phyloP scores from a whole-genome alignment of 2,113 vertebrate species.

The Tauraco erythrolophus region DNA sequence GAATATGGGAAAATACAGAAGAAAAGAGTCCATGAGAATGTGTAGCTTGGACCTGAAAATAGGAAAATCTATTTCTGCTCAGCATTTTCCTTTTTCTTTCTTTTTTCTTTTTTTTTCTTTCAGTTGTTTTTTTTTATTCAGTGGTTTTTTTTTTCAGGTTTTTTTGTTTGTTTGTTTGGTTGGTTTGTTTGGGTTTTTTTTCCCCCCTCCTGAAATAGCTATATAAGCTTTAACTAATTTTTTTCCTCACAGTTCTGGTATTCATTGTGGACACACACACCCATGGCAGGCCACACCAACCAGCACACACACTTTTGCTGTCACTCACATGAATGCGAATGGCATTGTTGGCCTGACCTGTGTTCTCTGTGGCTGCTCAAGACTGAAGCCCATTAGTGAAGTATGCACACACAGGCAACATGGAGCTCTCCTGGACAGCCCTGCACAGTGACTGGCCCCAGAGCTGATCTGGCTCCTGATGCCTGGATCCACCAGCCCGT shows the following conservation, averaged over 20 bases:
- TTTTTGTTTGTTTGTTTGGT: no score
- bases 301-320: not conserved
- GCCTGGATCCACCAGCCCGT: not conserved
- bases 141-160: no score
- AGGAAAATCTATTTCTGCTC: not conserved
- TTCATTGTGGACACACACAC: not conserved
- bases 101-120: not conserved
- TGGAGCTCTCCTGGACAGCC: not conserved
- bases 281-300: no score
- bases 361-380: not conserved
- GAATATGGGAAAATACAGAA: not conserved
- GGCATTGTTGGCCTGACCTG: no score
- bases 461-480: not conserved
- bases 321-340: not conserved
- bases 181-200: no score
- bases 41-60: not conserved
- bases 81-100: not conserved
- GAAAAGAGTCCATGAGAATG: not conserved
- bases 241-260: not conserved
- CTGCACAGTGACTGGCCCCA: not conserved
- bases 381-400: not conserved
- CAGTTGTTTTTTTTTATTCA: no score
- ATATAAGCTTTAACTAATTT: not conserved
- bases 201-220: not conserved
- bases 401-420: rapidly evolving